These are phyloP conservation scores for Chymomyza fuscimana DNA, from an alignment of 2,888 invertebrate genomes.

Conservation along the genomic window DNA sequence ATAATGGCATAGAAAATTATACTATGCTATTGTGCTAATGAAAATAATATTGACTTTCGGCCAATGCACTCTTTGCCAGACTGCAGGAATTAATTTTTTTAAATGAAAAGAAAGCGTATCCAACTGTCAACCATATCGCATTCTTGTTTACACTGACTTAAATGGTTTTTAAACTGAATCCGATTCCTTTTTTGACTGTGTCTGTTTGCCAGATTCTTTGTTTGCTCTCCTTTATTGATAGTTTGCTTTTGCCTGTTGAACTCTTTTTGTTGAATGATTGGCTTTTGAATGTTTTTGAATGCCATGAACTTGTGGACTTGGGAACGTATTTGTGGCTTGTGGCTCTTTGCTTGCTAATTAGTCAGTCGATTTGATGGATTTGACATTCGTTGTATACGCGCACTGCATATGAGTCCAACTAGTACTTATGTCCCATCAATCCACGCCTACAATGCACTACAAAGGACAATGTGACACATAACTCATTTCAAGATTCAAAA, in stretches of 20 bases:
- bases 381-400: no score
- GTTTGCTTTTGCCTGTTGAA: background rate
- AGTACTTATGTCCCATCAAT: constrained; percentile 1
- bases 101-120: no score
- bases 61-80: no score
- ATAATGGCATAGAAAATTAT: no score
- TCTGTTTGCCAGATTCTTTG: background rate
- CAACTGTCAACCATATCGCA: no score
- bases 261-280: background rate
- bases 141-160: background rate
- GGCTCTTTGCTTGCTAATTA: background rate
- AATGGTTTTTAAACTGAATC: background rate
- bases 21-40: no score
- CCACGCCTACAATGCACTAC: background rate
- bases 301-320: background rate
- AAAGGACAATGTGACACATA: background rate
- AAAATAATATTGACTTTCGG: no score
- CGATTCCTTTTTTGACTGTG: background rate
- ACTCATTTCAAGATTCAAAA: constrained; percentile 6
- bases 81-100: no score
- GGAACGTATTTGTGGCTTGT: background rate
- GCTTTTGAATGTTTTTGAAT: background rate
- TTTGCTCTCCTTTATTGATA: background rate
- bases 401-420: background rate
- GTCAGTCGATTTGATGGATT: background rate